phyloP scores from a whole-genome alignment of 2,113 vertebrate species.

The Elgaria multicarinata region DNA sequence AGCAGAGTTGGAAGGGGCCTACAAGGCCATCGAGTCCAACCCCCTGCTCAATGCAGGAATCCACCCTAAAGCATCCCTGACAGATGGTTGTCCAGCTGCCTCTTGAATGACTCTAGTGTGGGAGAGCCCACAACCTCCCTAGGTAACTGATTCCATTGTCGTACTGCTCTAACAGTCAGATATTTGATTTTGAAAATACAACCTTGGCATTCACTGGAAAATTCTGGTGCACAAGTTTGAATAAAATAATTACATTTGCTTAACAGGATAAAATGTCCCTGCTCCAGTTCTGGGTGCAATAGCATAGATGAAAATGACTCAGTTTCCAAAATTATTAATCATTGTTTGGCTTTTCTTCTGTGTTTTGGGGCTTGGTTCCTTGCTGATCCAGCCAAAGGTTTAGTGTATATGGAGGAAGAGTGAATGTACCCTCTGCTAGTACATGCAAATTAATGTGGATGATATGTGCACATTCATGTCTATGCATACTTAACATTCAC shows the following conservation, averaged over 20 bases:
- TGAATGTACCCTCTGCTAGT: too few species aligned
- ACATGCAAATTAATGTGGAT: neutral
- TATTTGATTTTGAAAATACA: neutral
- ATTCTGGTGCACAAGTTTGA: too few species aligned
- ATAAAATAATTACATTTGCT: neutral
- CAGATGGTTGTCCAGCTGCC: too few species aligned
- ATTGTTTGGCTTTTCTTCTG: neutral
- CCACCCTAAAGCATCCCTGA: too few species aligned
- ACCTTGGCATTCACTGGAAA: neutral
- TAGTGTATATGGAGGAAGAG: neutral
- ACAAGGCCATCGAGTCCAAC: too few species aligned
- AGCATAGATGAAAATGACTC: neutral
- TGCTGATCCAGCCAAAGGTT: neutral
- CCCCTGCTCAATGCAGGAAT: too few species aligned
- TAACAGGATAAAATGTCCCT: neutral
- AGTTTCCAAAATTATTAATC: neutral
- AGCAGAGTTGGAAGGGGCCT: too few species aligned
- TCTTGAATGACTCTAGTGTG: too few species aligned
- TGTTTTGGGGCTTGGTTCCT: neutral
- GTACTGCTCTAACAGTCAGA: too few species aligned
- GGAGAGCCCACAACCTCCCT: too few species aligned
- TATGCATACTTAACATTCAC: neutral
- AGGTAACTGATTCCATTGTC: too few species aligned
- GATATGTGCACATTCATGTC: neutral
- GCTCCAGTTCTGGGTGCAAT: neutral